Evolutionary conservation across 2,888 invertebrate genomes (phyloP).

Genomic region (Syrista parreyssii): DNA sequence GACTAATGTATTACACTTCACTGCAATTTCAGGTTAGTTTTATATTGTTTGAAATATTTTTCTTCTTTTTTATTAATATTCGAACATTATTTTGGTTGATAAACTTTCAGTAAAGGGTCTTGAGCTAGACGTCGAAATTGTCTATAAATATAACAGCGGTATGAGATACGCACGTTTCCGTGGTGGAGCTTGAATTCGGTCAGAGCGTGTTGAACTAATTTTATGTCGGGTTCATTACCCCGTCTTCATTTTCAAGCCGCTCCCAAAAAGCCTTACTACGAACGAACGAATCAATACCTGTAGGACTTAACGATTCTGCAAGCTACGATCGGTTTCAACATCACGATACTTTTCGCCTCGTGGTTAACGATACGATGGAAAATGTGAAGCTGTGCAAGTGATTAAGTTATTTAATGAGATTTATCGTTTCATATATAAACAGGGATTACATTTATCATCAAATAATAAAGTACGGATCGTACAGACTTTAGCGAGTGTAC

Average conservation of each 20-base stretch:
- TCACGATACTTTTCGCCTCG: neutral
- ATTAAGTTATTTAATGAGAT: neutral
- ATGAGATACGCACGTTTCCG: conserved; percentile 48
- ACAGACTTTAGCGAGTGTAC: no score
- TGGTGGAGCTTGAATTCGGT: conserved; percentile 52
- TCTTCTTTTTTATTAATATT: neutral
- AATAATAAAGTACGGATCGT: neutral
- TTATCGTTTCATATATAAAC: neutral
- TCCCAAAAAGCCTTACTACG: neutral
- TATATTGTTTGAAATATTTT: neutral
- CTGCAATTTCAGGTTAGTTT: no score
- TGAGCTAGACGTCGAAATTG: neutral
- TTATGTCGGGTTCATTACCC: conserved; percentile 59
- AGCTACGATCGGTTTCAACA: neutral
- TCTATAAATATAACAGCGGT: conserved; percentile 56
- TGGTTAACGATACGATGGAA: neutral
- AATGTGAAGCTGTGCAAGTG: neutral
- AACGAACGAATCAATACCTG: neutral
- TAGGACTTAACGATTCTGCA: neutral
- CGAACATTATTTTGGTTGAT: neutral
- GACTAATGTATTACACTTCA: no score
- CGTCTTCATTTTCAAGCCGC: conserved; percentile 28
- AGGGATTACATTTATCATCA: neutral
- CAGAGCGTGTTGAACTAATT: conserved; percentile 57
- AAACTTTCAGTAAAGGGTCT: neutral